These are phyloP conservation scores for Cotesia typhae DNA, from an alignment of 1,140 invertebrate genomes.

Conservation along the genomic window DNA sequence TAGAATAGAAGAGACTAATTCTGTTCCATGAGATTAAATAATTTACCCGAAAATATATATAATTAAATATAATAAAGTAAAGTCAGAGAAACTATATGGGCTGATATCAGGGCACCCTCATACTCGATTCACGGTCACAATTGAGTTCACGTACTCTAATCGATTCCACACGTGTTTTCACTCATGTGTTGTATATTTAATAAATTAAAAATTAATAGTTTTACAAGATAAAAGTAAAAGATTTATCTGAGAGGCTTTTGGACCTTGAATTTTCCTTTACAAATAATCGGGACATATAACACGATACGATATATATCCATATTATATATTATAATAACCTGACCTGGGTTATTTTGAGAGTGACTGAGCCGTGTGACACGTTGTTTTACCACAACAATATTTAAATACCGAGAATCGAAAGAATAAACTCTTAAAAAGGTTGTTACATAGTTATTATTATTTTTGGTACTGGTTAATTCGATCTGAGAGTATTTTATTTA, in stretches of 20 bases:
- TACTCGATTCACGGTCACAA: slow-evolving; percentile 20
- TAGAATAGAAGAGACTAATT: too few relatives aligned
- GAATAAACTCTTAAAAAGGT: slow-evolving; percentile 6
- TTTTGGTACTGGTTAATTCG: not conserved
- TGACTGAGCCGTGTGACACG: not conserved
- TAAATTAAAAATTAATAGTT: too few relatives aligned
- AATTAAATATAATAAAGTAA: too few relatives aligned
- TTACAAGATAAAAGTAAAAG: too few relatives aligned
- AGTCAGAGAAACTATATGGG: slow-evolving; percentile 14
- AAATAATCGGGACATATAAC: not conserved
- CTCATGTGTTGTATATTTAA: not conserved
- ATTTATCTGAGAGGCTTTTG: too few relatives aligned
- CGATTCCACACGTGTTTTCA: slow-evolving; percentile 2
- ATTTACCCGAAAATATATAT: too few relatives aligned
- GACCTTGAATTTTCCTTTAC: not conserved
- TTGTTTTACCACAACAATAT: not conserved
- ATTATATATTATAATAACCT: not conserved
- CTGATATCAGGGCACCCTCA: slow-evolving; percentile 33
- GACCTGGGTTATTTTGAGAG: slow-evolving; percentile 15
- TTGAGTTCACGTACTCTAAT: slow-evolving; percentile 17
- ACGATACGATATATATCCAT: too few relatives aligned
- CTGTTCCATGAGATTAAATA: too few relatives aligned
- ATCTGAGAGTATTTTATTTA: not conserved
- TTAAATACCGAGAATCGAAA: slow-evolving; percentile 30
- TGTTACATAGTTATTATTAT: not conserved